These are phyloP conservation scores for Polydrusus pterygomalis DNA, from an alignment of 2,888 invertebrate species.

Conservation along the genomic window DNA sequence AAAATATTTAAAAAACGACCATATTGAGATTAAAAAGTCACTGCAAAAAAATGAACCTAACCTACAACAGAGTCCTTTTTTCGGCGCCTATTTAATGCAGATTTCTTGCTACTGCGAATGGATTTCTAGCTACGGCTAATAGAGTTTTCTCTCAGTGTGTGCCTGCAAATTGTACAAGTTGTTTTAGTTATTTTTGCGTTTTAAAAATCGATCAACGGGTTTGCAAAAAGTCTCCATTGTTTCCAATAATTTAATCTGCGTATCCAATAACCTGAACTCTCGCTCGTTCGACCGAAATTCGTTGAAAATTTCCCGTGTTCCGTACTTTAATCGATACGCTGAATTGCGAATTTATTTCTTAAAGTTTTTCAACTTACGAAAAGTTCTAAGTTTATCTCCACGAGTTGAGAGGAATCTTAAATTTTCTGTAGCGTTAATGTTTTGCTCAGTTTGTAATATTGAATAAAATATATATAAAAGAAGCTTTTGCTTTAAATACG, in stretches of 20 bases:
- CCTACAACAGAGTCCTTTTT: too few relatives aligned
- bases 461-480: neutral
- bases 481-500: neutral
- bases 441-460: neutral
- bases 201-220: too few relatives aligned
- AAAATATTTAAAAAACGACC: too few relatives aligned
- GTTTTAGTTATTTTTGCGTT: too few relatives aligned
- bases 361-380: conserved; percentile 50
- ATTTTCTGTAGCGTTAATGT: conserved; percentile 1
- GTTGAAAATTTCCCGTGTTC: conserved; percentile 38
- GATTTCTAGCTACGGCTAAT: too few relatives aligned
- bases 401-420: conserved; percentile 2
- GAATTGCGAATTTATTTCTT: conserved; percentile 46
- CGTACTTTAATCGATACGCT: conserved; percentile 50
- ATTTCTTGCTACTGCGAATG: too few relatives aligned
- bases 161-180: too few relatives aligned
- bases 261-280: conserved; percentile 47
- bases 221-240: conserved; percentile 23
- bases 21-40: too few relatives aligned
- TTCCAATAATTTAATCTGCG: conserved; percentile 50
- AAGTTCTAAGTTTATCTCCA: conserved; percentile 35
- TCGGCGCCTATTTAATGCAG: too few relatives aligned
- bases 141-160: too few relatives aligned
- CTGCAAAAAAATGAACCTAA: too few relatives aligned
- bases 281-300: conserved; percentile 37